A percentile compares a stretch with the other conserved stretches of the same genome.
Conservation (phyloP, 2,888 invertebrate genomes). For the Pinctada fucata region DNA sequence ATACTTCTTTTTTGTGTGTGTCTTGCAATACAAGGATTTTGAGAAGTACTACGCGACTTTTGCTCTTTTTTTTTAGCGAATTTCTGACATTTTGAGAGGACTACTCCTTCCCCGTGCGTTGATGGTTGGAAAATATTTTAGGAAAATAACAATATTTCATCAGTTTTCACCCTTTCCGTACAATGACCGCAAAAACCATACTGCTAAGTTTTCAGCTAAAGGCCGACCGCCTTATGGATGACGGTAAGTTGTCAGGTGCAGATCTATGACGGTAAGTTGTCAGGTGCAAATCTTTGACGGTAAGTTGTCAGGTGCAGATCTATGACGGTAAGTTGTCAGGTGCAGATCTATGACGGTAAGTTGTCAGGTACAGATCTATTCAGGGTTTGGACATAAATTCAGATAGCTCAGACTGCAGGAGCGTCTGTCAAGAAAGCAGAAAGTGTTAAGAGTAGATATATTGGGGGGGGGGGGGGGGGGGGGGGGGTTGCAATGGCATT, state of each 20-base stretch:
- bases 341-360: background rate
- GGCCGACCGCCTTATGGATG: conserved; percentile 18
- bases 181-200: conserved; percentile 21
- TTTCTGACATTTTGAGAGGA: too few species aligned
- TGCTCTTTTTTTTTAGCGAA: too few species aligned
- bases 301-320: background rate
- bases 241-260: conserved; percentile 7
- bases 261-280: background rate
- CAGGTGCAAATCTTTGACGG: background rate
- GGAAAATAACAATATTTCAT: background rate
- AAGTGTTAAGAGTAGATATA: too few species aligned
- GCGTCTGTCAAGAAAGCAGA: too few species aligned
- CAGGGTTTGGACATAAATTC: too few species aligned
- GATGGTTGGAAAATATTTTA: background rate
- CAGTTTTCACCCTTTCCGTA: background rate
- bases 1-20: too few species aligned
- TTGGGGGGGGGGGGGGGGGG: too few species aligned
- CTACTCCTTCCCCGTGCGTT: background rate
- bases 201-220: conserved; percentile 24
- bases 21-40: too few species aligned
- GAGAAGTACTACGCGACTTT: too few species aligned
- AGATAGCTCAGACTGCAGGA: too few species aligned
- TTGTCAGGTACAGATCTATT: too few species aligned
- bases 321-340: background rate
- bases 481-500: too few species aligned